Base-by-base conservation (phyloP, 2,888 invertebrate species). In the Machimus atricapillus region DNA sequence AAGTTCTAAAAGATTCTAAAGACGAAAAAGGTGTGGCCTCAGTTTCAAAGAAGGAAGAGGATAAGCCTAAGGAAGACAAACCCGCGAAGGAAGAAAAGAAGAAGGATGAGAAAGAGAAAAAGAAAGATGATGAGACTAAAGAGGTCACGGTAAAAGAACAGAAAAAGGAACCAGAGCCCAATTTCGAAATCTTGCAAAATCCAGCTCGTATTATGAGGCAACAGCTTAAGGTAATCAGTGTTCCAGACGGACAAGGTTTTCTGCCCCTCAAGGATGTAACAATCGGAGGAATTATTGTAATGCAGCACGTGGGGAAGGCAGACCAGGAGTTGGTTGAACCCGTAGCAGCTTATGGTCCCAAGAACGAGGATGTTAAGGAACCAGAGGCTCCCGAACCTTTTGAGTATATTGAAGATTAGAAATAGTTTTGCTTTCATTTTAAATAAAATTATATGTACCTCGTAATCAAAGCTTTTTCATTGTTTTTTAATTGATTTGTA, bases 341-440 rank as follows among this genome's bases (percentile, higher is more conserved):
- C 7, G 98, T 98, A 16, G 97, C 96, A 91, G 97, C 97, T 0
- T 97, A 96, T 90, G 97, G 97, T 0, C 97, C 97, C 2, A 97
- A 97, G 91, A 95, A 96, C 23, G 98, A 98, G 89, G 99, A 99
- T 90, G 98, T 98, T 90, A 97, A 97, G 91, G 99, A 99, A 93
- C 98, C 99, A 0, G 98, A 98, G 90, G 98, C 98, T 74, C 99
- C 99, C 91, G 98, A 98, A 94, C 98, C 99, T 89, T 99, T 99
- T 92, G 98, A 98, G 93, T 99, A 97, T 93, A 95, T 95, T 90
- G 98, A 99, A 92, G 85, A 85, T 74, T 85, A 85, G 74, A 56
- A 43, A 43, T 46, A 40, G 31, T 19, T 83, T 83, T 43, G 34
- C 19, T 2, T 19, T 79, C 27, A 79, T 79, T 52, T 79, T 79